phyloP scores from a whole-genome alignment of 2,113 vertebrate genomes.

The Pteronura brasiliensis region DNA sequence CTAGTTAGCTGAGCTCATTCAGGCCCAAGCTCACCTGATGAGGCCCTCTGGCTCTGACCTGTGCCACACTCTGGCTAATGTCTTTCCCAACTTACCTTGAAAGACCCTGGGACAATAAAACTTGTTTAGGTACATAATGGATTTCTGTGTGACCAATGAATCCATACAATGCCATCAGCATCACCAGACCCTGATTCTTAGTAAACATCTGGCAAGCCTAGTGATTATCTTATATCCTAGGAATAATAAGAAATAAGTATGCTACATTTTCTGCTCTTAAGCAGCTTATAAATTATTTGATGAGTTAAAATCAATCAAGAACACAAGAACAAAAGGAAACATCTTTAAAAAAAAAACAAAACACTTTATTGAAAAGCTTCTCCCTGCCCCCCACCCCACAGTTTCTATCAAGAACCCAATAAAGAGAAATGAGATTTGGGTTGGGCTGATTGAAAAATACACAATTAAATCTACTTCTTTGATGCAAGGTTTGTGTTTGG shows the following conservation, averaged over 20 bases:
- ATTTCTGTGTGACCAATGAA: neutral
- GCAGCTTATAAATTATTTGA: neutral
- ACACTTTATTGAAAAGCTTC: neutral
- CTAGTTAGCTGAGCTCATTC: neutral
- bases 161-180: neutral
- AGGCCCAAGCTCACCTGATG: neutral
- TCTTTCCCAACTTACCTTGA: neutral
- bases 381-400: neutral
- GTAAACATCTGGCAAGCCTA: neutral
- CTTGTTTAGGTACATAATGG: neutral
- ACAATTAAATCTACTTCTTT: neutral
- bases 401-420: neutral
- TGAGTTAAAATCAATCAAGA: neutral
- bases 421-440: neutral
- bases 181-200: neutral
- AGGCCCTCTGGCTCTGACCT: neutral
- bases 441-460: neutral
- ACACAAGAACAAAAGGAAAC: neutral
- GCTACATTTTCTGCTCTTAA: neutral
- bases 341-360: neutral
- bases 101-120: neutral
- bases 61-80: neutral
- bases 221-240: neutral
- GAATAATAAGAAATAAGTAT: neutral
- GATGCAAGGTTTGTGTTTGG: neutral